These are phyloP conservation scores for Pelecanus crispus DNA, from an alignment of 2,113 vertebrate species.

Conservation along the genomic window DNA sequence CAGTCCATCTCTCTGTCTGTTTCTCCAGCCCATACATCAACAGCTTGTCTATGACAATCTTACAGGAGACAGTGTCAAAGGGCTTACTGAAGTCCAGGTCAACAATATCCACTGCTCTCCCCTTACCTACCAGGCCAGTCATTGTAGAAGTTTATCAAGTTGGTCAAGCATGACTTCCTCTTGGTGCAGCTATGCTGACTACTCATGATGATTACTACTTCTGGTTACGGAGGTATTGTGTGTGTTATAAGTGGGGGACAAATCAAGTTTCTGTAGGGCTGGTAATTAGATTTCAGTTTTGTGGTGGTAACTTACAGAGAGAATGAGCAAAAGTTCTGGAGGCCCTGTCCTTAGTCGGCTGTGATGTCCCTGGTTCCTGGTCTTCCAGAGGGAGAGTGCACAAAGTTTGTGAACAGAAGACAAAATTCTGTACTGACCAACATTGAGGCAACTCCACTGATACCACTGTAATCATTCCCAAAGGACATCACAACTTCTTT, in stretches of 20 bases:
- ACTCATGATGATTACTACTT: background rate
- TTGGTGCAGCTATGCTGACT: background rate
- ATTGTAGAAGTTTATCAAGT: background rate
- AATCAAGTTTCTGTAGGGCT: background rate
- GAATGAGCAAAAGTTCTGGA: background rate
- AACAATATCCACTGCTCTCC: background rate
- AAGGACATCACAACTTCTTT: background rate
- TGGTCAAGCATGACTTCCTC: background rate
- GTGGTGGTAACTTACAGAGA: background rate
- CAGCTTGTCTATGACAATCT: background rate
- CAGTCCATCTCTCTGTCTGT: background rate
- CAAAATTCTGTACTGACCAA: background rate
- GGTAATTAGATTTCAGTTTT: background rate
- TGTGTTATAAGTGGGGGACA: background rate
- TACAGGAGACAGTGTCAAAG: background rate
- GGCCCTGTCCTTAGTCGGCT: background rate
- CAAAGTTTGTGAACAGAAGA: background rate
- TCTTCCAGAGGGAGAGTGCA: background rate
- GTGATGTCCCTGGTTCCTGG: background rate
- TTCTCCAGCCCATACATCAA: background rate
- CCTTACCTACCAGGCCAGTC: background rate
- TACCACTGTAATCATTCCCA: background rate
- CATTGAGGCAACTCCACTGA: background rate
- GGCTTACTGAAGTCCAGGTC: background rate
- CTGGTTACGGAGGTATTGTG: background rate